Evolutionary conservation across 2,797 vertebrate species (phyloP).

Genomic region (Chaenodraco wilsoni): DNA sequence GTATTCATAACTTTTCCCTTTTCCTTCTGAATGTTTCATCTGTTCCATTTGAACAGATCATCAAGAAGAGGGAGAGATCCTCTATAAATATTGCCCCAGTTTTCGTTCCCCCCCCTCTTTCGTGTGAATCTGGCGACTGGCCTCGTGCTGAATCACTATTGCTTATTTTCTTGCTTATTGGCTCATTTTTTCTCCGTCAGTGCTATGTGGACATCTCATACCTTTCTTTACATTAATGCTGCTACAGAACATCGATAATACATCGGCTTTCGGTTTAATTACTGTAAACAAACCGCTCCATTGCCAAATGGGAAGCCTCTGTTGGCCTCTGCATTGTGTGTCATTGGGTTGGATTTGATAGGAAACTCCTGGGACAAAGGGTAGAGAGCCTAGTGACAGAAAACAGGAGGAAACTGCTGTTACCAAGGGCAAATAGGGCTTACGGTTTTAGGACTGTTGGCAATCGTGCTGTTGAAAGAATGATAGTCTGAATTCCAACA

Average conservation of each 20-base stretch:
- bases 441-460: conserved; percentile 1
- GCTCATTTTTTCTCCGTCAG: conserved; percentile 9
- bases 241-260: neutral
- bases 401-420: conserved; percentile 6
- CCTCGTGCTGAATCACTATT: conserved; percentile 70
- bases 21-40: conserved; percentile 31
- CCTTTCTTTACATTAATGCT: neutral
- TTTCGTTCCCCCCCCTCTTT: conserved; percentile 18
- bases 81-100: conserved; percentile 82
- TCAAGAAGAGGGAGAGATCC: conserved; percentile 60
- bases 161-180: conserved; percentile 45
- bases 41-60: conserved; percentile 50
- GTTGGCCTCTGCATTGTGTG: neutral
- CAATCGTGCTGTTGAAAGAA: conserved; percentile 9
- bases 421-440: conserved; percentile 25
- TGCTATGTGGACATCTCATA: neutral
- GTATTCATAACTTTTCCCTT: conserved; percentile 17
- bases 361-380: conserved; percentile 18
- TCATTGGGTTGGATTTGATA: neutral
- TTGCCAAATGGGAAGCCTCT: neutral
- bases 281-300: conserved; percentile 8
- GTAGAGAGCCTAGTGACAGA: conserved; percentile 19
- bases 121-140: conserved; percentile 23
- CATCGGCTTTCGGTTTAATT: conserved; percentile 4
- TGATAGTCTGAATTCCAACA: neutral